Conservation (phyloP, 1,140 invertebrate genomes). For the Rhizoglyphus robini region DNA sequence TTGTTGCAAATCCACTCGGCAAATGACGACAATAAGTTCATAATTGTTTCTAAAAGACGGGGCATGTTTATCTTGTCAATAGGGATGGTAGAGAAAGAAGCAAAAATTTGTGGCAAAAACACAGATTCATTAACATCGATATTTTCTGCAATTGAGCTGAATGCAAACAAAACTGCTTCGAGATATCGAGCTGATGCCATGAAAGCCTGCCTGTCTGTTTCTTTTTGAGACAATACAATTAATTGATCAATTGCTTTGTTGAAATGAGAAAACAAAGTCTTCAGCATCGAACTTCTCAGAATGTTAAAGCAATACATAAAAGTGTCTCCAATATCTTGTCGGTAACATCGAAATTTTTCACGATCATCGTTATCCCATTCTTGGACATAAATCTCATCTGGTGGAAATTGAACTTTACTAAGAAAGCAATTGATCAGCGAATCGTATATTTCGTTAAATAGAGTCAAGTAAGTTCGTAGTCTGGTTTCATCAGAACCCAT, state of each 20-base stretch:
- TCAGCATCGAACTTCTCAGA: slow-evolving; percentile 51
- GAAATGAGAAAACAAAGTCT: slow-evolving; percentile 26
- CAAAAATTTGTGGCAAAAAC: slow-evolving; percentile 50
- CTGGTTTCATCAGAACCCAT: slow-evolving; percentile 39
- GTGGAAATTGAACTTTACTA: slow-evolving; percentile 47
- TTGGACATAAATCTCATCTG: slow-evolving; percentile 34
- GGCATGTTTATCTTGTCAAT: slow-evolving; percentile 39
- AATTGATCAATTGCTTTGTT: slow-evolving; percentile 20
- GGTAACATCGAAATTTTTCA: slow-evolving; percentile 71
- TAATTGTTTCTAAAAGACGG: slow-evolving; percentile 17
- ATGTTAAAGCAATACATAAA: slow-evolving; percentile 72
- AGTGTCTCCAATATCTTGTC: slow-evolving; percentile 78
- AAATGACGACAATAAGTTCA: slow-evolving; percentile 46
- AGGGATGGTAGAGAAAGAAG: slow-evolving; percentile 45
- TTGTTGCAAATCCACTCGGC: slow-evolving; percentile 62
- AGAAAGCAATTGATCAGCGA: slow-evolving; percentile 47
- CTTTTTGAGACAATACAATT: not conserved
- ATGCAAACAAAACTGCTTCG: slow-evolving; percentile 66
- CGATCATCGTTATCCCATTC: slow-evolving; percentile 54
- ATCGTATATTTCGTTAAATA: slow-evolving; percentile 51
- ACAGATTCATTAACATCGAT: slow-evolving; percentile 47
- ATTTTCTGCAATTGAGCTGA: slow-evolving; percentile 60
- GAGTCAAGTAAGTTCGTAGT: slow-evolving; percentile 36
- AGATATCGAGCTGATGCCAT: slow-evolving; percentile 38
- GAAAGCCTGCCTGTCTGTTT: not conserved